Evolutionary conservation across 2,113 vertebrate genomes (phyloP).

Genomic region (Physeter macrocephalus): DNA sequence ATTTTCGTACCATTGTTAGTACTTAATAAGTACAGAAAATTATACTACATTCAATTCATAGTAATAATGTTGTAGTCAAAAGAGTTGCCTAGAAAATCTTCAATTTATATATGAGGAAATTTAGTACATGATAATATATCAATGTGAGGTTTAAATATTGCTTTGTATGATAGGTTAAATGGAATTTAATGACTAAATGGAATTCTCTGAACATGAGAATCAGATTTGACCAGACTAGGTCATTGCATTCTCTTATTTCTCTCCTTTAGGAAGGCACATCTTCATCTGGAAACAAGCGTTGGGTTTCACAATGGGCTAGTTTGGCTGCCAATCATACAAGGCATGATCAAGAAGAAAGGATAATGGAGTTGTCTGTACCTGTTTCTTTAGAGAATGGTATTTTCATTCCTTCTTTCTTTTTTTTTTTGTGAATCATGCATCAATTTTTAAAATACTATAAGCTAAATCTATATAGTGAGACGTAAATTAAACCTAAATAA

Average conservation of each 20-base stretch:
- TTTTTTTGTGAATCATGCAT: neutral
- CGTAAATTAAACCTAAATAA: conserved; percentile 16
- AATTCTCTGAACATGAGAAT: neutral
- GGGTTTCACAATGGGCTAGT: conserved; percentile 98
- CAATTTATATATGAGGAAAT: neutral
- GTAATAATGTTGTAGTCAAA: neutral
- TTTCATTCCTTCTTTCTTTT: neutral
- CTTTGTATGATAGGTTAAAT: neutral
- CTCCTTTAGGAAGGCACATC: conserved; percentile 79
- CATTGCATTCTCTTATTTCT: neutral
- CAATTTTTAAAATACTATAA: neutral
- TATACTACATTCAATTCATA: neutral
- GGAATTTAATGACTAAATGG: neutral
- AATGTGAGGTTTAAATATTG: neutral
- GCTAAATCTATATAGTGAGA: neutral
- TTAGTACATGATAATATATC: neutral
- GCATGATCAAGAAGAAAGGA: conserved; percentile 91
- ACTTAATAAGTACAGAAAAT: neutral
- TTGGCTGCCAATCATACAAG: conserved; percentile 94
- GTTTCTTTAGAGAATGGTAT: conserved; percentile 90
- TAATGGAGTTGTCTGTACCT: conserved; percentile 84
- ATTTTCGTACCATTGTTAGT: neutral
- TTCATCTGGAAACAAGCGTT: conserved; percentile 88
- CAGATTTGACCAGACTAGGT: neutral
- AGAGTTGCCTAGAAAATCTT: neutral